Evolutionary conservation across 1,140 invertebrate species (phyloP).

Genomic region (Drosophila tani): DNA sequence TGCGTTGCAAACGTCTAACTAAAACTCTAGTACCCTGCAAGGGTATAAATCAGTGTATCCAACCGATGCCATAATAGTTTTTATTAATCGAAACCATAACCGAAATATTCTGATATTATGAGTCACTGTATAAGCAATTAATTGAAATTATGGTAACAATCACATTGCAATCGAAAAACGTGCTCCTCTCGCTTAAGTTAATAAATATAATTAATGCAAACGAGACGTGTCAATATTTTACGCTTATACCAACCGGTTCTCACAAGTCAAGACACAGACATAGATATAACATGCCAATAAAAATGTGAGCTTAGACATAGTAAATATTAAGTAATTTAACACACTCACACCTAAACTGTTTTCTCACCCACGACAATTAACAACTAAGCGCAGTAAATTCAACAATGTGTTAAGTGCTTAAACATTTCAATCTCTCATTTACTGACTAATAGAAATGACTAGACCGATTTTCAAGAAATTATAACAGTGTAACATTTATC

Average conservation of each 20-base stretch:
- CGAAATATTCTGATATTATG: neutral
- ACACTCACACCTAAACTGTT: slow-evolving; percentile 10
- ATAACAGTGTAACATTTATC: neutral
- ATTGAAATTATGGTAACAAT: slow-evolving; percentile 7
- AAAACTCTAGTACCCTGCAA: no score
- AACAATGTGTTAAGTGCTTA: slow-evolving; percentile 49
- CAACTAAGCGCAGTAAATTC: slow-evolving; percentile 21
- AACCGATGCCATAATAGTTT: no score
- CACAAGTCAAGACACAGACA: neutral
- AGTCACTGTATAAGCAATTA: neutral
- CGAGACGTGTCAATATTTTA: slow-evolving; percentile 47
- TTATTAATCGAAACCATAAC: no score
- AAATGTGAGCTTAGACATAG: slow-evolving; percentile 13
- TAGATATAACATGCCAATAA: neutral
- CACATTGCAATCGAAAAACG: slow-evolving; percentile 33
- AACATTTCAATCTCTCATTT: slow-evolving; percentile 12
- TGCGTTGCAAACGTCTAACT: no score
- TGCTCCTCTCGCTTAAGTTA: slow-evolving; percentile 18
- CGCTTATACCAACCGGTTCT: slow-evolving; percentile 26
- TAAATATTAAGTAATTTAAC: slow-evolving; percentile 34
- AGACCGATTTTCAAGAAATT: neutral
- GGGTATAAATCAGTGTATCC: no score
- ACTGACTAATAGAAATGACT: slow-evolving; percentile 11
- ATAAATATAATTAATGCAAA: slow-evolving; percentile 40
- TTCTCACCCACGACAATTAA: slow-evolving; percentile 22